Base-by-base conservation (phyloP, 2,797 vertebrate species). In the Hyperoplus immaculatus region DNA sequence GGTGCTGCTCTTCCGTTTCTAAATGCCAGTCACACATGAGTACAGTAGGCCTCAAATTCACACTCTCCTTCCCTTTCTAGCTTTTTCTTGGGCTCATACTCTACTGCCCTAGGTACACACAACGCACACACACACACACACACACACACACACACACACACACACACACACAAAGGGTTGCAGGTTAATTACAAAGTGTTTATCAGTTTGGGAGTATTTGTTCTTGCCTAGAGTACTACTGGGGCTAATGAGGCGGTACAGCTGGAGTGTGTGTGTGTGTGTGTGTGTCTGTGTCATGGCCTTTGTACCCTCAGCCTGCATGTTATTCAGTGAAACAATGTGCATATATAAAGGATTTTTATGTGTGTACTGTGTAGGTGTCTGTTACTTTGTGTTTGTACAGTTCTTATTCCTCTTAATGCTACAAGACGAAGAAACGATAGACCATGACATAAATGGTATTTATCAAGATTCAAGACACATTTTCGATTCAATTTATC, bases 151-250 rank as follows among this genome's bases (percentile, higher is more conserved):
- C 62, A 64, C 66, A 16, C 39, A 47, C 49, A 60, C 15, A 58
- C 45, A 59, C 12, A 50, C 57, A 36, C 71, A 75, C 49, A 47
- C 29, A 66, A 5, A 56, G 8, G 36, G 12, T 46, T 77, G 51
- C 29, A 47, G 71, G 50, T 75, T 69, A 84, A 61, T 80, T 69
- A 64, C 71, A 66, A 38, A 3, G 16, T 87, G 79, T 81, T 96
- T 94, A 95, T 96, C 92, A 84, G 87, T 93, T 92, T 93, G 93
- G 90, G 93, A 95, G 84, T 96, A 93, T 96, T 96, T 90, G 93
- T 89, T 94, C 80, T 68, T 66, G 47, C 47, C 45, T 42, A 54
- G 56, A 78, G 72, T 76, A 60, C 88, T 38, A 86, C 87, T 88
- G 94, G 92, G 95, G 89, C 93, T 96, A 94, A 93, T 94, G 93